Evolutionary conservation across 1,140 invertebrate genomes (phyloP), one percentile per base, ranked within the genome.

Genomic region (Chlorops oryzae): DNA sequence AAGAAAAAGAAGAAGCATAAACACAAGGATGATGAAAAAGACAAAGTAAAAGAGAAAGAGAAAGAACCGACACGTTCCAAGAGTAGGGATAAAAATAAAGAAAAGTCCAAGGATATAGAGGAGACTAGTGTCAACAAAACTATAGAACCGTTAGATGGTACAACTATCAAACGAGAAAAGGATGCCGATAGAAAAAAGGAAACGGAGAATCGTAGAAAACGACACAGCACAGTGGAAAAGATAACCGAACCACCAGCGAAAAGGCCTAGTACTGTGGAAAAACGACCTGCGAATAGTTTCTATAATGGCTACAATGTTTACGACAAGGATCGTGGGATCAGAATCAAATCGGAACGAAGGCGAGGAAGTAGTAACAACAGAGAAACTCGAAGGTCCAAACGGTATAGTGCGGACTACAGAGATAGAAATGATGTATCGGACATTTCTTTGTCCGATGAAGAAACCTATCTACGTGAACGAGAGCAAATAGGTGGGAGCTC

Each of bases 331-430:
- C 40, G 45, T 23, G 21, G 12, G 20, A 17, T 20, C 9, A 40
- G 9, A 20, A 40, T 40, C 9, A 40, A 7, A 9, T 25, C 15
- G 10, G 24, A 9, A 37, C 22, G 20, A 13, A 49, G 15, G 28
- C 24, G 15, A 39, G 18, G 18, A 40, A 17, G 38, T 9, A 40
- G 7, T 7, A 17, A 53, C 45, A 21, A 53, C 48, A 45, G 21
- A 21, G 9, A 43, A 54, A 41, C 41, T 20, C 81, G 61, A 79
- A 80, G 32, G 81, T 85, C 65, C 80, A 81, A 56, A 42, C n/a
- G 78, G 82, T 58, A 77, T 79, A 41, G 78, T 78, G 51, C 28
- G 77, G 76, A 52, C 83, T 79, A 62, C 77, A 75, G 53, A 78
- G 78, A 72, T 79, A 83, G 71, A 80, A 83, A 41, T 13, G 34